These are phyloP conservation scores for Dipodomys stephensi DNA, from an alignment of 2,113 vertebrate species.

Conservation along the genomic window DNA sequence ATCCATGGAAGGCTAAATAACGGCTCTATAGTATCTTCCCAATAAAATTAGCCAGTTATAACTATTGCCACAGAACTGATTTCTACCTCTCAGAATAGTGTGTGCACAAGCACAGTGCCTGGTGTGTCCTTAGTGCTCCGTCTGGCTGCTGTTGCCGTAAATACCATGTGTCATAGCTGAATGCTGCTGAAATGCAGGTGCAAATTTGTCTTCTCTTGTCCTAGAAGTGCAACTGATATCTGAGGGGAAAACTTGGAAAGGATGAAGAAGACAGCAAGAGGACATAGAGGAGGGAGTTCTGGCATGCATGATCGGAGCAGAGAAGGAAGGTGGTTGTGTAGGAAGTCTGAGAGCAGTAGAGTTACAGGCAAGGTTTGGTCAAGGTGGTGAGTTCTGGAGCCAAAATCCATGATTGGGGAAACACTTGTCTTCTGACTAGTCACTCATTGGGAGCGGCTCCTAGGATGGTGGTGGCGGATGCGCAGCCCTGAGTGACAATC, in stretches of 20 bases:
- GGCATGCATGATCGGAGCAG: neutral
- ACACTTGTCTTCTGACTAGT: neutral
- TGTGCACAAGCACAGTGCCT: neutral
- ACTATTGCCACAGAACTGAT: too few relatives aligned
- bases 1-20: neutral
- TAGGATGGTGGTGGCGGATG: neutral
- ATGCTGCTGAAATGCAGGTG: neutral
- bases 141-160: neutral
- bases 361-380: neutral
- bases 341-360: neutral
- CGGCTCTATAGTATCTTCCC: neutral
- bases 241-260: too few relatives aligned
- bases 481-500: neutral
- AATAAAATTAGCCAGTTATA: neutral
- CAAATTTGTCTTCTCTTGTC: too few relatives aligned
- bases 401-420: neutral
- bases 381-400: neutral
- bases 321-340: neutral
- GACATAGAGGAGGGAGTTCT: neutral
- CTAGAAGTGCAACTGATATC: neutral
- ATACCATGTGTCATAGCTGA: neutral
- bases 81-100: neutral
- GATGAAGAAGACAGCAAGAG: neutral
- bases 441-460: neutral
- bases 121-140: neutral